These are phyloP conservation scores for Itoplectis maculator DNA, from an alignment of 2,888 invertebrate species.

Conservation along the genomic window DNA sequence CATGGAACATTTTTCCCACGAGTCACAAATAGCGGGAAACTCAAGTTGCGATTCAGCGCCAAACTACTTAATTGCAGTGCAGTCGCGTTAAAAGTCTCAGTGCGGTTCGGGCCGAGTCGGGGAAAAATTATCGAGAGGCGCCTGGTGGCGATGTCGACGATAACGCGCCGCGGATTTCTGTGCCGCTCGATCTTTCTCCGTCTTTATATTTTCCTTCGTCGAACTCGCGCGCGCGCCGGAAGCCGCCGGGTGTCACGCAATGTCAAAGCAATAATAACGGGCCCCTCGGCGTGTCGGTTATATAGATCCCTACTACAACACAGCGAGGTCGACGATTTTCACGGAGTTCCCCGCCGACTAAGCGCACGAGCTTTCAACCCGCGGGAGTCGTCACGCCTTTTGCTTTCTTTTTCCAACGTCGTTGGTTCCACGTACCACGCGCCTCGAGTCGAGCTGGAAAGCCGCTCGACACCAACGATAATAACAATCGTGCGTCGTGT, in stretches of 20 bases:
- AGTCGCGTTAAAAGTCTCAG: not conserved
- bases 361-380: not conserved
- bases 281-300: slow-evolving; percentile 10
- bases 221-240: slow-evolving; percentile 54
- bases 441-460: not conserved
- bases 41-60: not conserved
- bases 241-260: slow-evolving; percentile 65
- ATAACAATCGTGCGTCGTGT: slow-evolving; percentile 46
- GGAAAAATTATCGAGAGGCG: slow-evolving; percentile 39
- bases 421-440: not conserved
- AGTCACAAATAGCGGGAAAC: not conserved
- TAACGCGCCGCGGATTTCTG: slow-evolving; percentile 24
- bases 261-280: slow-evolving; percentile 66
- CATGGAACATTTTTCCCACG: no score
- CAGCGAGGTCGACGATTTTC: slow-evolving; percentile 38
- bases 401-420: not conserved
- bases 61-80: slow-evolving; percentile 12
- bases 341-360: slow-evolving; percentile 24
- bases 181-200: slow-evolving; percentile 23
- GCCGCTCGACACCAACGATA: not conserved
- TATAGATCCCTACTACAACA: slow-evolving; percentile 1
- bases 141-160: slow-evolving; percentile 57
- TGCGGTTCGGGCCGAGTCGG: slow-evolving; percentile 4
- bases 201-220: slow-evolving; percentile 50
- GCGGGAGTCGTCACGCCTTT: not conserved